Evolutionary conservation across 2,888 invertebrate species (phyloP).

Genomic region (Limnephilus marmoratus): DNA sequence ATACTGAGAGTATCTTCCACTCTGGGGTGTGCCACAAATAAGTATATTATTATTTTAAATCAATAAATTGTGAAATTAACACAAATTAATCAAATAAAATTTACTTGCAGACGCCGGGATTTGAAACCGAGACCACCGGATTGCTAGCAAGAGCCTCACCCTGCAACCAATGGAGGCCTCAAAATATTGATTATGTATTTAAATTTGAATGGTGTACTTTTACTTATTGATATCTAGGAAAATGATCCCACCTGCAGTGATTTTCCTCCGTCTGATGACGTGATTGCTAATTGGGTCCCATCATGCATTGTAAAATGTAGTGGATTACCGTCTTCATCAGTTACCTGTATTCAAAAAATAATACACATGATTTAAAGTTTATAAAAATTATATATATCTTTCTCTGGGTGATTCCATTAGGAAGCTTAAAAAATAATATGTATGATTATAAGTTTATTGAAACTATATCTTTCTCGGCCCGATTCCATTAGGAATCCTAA

Average conservation of each 20-base stretch:
- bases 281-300: conserved; percentile 81
- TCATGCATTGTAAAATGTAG: conserved; percentile 83
- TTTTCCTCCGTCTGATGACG: conserved; percentile 77
- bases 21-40: no score
- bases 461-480: not conserved
- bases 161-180: no score
- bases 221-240: not conserved
- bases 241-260: conserved; percentile 72
- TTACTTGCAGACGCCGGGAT: no score
- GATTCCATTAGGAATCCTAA: not conserved
- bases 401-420: not conserved
- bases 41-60: no score
- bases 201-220: not conserved
- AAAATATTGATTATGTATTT: not conserved
- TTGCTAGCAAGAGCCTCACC: no score
- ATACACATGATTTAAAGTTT: not conserved
- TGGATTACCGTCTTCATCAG: conserved; percentile 83
- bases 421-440: conserved; percentile 19
- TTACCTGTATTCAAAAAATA: conserved; percentile 73
- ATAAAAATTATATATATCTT: not conserved
- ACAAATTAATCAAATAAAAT: no score
- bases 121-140: no score
- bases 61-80: no score
- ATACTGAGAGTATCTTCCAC: no score
- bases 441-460: not conserved